These are phyloP conservation scores for Poeciliopsis turrubarensis DNA, from an alignment of 2,113 vertebrate genomes.

Conservation along the genomic window DNA sequence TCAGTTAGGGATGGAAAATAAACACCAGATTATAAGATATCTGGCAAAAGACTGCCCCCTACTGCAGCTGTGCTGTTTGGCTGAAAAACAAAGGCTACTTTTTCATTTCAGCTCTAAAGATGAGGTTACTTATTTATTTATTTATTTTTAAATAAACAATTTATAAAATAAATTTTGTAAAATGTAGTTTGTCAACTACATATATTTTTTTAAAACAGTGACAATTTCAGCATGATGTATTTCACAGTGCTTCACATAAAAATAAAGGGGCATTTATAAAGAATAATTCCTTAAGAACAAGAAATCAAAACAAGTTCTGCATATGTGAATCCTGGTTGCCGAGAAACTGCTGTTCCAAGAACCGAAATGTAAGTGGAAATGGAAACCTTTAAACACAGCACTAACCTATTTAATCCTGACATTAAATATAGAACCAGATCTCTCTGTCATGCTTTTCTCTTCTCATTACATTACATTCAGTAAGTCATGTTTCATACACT, in stretches of 20 bases:
- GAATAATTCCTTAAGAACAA: neutral
- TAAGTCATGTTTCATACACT: neutral
- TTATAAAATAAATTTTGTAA: neutral
- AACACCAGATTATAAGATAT: slow-evolving; percentile 27
- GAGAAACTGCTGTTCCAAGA: neutral
- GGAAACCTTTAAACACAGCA: neutral
- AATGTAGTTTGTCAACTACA: neutral
- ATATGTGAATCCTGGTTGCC: neutral
- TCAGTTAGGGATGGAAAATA: slow-evolving; percentile 2
- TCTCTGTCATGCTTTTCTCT: neutral
- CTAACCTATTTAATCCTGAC: neutral
- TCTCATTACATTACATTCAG: neutral
- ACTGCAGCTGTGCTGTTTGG: slow-evolving; percentile 43
- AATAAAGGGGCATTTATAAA: neutral
- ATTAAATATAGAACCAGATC: neutral
- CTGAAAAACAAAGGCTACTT: neutral
- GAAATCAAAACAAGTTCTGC: neutral
- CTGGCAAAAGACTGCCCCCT: slow-evolving; percentile 78
- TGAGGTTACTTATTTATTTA: neutral
- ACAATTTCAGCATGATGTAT: too few species aligned
- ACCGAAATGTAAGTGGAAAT: neutral
- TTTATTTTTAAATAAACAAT: neutral
- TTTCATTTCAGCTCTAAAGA: too few species aligned
- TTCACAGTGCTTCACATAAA: neutral
- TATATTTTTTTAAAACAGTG: neutral